A percentile compares a stretch with the other conserved stretches of the same genome.
These are phyloP conservation scores for Pangasius sanitwongsei DNA, from an alignment of 2,797 vertebrate genomes.

Conservation along the genomic window DNA sequence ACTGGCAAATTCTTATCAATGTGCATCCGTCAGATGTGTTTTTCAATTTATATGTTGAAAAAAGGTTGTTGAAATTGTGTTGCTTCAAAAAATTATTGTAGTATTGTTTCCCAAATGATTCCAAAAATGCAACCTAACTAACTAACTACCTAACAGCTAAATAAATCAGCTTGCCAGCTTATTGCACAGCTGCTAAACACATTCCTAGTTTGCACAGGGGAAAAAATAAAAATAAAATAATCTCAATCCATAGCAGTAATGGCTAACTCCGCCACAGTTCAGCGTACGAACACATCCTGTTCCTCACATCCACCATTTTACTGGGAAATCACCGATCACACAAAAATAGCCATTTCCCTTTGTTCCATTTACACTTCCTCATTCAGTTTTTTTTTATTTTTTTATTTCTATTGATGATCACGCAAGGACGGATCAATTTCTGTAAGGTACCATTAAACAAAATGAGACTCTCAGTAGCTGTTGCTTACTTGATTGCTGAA, in stretches of 20 bases:
- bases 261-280: not conserved
- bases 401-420: not conserved
- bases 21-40: not conserved
- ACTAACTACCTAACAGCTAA: not conserved
- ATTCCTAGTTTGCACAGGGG: not conserved
- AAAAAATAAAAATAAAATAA: not conserved
- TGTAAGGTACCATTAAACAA: not conserved
- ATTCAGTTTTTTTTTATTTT: not conserved
- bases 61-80: not conserved
- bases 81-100: not conserved
- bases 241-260: not conserved
- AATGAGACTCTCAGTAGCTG: not conserved
- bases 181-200: not conserved
- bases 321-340: constrained; percentile 27
- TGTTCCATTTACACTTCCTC: constrained; percentile 30
- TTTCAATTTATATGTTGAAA: not conserved
- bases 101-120: not conserved
- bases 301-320: not conserved
- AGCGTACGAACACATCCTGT: not conserved
- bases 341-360: constrained; percentile 12
- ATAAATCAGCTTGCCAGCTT: not conserved
- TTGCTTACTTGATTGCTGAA: not conserved
- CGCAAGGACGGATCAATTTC: not conserved
- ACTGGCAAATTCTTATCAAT: not conserved
- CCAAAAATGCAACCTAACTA: not conserved